phyloP scores from a whole-genome alignment of 92 coral and sea anemone genomes.

The Metridium senile region DNA sequence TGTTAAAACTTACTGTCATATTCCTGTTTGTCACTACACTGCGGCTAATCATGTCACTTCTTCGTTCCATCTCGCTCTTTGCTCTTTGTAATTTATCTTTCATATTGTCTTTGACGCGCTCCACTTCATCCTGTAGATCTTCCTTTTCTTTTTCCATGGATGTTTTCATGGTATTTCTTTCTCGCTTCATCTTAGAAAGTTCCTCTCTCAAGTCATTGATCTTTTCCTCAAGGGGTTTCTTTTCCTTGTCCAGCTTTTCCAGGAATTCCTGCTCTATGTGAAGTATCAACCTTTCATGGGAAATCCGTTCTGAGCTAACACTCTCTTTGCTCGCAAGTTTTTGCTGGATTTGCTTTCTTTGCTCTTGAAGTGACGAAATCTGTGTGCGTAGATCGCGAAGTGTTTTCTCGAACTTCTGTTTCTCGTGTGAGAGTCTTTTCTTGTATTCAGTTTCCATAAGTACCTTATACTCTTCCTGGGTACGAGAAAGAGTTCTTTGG shows the following conservation, averaged over 20 bases:
- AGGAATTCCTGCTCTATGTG: slow-evolving; percentile 76
- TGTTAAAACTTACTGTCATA: slow-evolving; percentile 39
- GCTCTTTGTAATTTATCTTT: slow-evolving; percentile 66
- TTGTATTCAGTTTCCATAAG: slow-evolving; percentile 66
- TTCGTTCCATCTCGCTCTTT: slow-evolving; percentile 70
- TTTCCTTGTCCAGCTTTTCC: slow-evolving; percentile 73
- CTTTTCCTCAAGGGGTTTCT: slow-evolving; percentile 83
- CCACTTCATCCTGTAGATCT: slow-evolving; percentile 72
- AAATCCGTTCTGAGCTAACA: slow-evolving; percentile 19
- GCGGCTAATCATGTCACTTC: slow-evolving; percentile 43
- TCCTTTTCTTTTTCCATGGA: slow-evolving; percentile 72
- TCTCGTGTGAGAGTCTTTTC: slow-evolving; percentile 55
- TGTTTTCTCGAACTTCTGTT: slow-evolving; percentile 70
- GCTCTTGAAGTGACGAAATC: slow-evolving; percentile 76
- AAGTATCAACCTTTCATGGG: slow-evolving; percentile 46
- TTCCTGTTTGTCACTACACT: slow-evolving; percentile 38
- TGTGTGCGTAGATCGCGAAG: slow-evolving; percentile 62
- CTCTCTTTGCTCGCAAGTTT: slow-evolving; percentile 55
- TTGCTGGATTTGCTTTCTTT: slow-evolving; percentile 74
- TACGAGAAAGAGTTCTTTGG: slow-evolving; percentile 53
- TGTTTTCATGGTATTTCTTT: slow-evolving; percentile 56
- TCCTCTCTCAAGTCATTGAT: slow-evolving; percentile 77
- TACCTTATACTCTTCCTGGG: slow-evolving; percentile 58
- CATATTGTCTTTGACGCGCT: slow-evolving; percentile 60
- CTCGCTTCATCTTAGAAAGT: slow-evolving; percentile 70